Evolutionary conservation across 2,113 vertebrate species (phyloP).

Genomic region (Pimephales promelas): DNA sequence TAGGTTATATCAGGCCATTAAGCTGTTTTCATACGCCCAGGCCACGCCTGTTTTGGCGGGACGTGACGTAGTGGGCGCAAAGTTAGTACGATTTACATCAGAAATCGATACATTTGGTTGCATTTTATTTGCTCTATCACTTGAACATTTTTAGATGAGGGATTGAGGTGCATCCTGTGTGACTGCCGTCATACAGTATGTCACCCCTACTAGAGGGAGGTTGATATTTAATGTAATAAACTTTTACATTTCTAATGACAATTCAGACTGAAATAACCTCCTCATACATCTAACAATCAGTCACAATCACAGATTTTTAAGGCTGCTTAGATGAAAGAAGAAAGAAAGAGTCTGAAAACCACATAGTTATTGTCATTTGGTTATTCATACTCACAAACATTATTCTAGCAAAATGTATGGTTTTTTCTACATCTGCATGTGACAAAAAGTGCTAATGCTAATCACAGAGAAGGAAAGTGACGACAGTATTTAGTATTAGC

Average conservation of each 20-base stretch:
- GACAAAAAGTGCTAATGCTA: neutral
- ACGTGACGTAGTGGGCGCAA: no score
- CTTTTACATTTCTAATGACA: neutral
- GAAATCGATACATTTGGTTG: no score
- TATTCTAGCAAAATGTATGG: neutral
- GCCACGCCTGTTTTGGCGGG: no score
- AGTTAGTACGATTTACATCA: no score
- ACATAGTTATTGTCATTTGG: neutral
- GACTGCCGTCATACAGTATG: neutral
- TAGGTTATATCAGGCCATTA: no score
- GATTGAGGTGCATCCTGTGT: neutral
- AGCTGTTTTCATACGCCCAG: no score
- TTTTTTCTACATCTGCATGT: neutral
- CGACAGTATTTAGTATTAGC: conserved; percentile 16
- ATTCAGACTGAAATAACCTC: neutral
- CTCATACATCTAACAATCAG: neutral
- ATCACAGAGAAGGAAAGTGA: conserved; percentile 18
- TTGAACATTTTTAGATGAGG: neutral
- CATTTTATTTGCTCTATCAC: neutral
- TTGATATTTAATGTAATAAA: neutral
- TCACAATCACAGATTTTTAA: neutral
- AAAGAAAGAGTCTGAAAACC: neutral
- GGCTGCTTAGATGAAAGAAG: neutral
- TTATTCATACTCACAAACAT: neutral
- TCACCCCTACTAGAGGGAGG: neutral